These are phyloP conservation scores for Pelodiscus sinensis DNA, from an alignment of 2,113 vertebrate genomes.

Conservation along the genomic window DNA sequence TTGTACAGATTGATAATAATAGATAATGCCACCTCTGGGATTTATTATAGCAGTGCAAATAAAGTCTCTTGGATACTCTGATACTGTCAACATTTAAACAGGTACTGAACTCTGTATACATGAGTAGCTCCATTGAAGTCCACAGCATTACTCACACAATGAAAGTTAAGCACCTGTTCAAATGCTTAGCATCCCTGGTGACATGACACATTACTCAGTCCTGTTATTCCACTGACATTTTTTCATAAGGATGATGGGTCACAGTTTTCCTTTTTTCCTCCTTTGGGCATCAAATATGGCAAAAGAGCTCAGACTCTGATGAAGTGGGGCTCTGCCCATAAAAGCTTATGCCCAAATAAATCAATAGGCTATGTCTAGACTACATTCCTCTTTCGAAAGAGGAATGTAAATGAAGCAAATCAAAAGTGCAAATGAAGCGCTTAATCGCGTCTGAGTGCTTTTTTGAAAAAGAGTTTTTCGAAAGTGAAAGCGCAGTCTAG, in stretches of 20 bases:
- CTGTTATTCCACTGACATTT: not conserved
- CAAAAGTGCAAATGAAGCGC: no score
- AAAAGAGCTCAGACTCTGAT: not conserved
- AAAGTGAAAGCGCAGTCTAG: no score
- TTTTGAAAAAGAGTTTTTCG: no score
- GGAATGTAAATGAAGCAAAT: no score
- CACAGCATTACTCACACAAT: not conserved
- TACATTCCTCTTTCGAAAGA: no score
- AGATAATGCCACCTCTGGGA: not conserved
- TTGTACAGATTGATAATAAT: not conserved
- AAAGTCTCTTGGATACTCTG: not conserved
- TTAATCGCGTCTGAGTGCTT: no score
- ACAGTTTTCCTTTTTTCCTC: not conserved
- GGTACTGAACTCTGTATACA: not conserved
- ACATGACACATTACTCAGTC: not conserved
- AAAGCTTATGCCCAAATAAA: not conserved
- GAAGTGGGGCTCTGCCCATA: no score
- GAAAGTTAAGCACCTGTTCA: not conserved
- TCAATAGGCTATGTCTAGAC: fast-evolving
- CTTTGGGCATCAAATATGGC: not conserved
- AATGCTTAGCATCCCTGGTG: not conserved
- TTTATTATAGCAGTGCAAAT: not conserved
- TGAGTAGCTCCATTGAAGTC: not conserved
- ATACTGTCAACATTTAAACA: not conserved
- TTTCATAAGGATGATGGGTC: not conserved